phyloP scores from a whole-genome alignment of 2,113 vertebrate genomes.

The Spheniscus mendiculus region DNA sequence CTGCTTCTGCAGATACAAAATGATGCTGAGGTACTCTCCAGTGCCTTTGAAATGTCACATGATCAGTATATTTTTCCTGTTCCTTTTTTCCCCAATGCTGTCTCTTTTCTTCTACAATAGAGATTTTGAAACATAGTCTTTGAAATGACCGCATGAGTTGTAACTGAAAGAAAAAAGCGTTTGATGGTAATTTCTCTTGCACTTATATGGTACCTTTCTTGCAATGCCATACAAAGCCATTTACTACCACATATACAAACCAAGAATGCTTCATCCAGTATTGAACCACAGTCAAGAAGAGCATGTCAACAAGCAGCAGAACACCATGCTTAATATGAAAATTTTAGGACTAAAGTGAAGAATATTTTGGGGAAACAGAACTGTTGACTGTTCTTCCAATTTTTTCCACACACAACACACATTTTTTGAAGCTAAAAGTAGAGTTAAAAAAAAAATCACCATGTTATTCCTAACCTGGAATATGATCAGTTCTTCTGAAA shows the following conservation, averaged over 20 bases:
- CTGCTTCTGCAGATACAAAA: not conserved
- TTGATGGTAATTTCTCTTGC: not conserved
- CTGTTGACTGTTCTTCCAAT: not conserved
- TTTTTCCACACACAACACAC: not conserved
- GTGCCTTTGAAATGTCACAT: not conserved
- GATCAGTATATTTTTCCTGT: not conserved
- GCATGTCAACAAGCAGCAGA: not conserved
- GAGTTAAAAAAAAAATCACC: not conserved
- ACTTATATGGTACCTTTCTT: not conserved
- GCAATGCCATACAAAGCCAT: not conserved
- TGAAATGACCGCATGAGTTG: not conserved
- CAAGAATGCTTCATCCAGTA: not conserved
- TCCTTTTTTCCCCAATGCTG: not conserved
- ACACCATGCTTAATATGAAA: not conserved
- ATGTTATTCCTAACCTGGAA: not conserved
- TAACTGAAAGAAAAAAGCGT: not conserved
- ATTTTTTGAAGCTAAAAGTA: not conserved
- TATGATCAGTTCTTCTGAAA: not conserved
- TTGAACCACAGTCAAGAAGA: not conserved
- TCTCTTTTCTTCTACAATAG: not conserved
- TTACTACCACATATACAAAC: not conserved
- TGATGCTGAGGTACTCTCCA: not conserved
- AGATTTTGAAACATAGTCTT: not conserved
- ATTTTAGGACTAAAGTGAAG: not conserved
- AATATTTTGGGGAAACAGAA: not conserved